Conservation (phyloP, 30 jellyfish, hydroid and myxozoan species). For the Aurelia coerulea region DNA sequence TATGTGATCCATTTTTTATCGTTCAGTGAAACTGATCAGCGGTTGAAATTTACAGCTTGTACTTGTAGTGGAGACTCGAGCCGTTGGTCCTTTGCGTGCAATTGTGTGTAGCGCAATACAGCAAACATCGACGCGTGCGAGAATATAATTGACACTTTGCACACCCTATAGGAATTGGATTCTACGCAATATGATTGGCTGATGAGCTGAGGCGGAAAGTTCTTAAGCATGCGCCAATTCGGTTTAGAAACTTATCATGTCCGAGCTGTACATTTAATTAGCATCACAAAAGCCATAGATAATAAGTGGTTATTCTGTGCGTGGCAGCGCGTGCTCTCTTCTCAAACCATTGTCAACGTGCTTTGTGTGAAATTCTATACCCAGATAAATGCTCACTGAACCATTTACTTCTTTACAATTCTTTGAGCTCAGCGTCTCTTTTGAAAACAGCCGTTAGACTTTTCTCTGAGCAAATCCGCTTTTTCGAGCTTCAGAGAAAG, state of each 20-base stretch:
- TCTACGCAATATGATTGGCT: slow-evolving; percentile 52
- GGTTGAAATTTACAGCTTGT: slow-evolving; percentile 4
- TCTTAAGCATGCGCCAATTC: slow-evolving; percentile 78
- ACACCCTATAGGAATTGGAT: slow-evolving; percentile 64
- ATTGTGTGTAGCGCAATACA: slow-evolving; percentile 61
- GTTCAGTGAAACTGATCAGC: slow-evolving; percentile 46
- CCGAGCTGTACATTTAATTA: slow-evolving; percentile 51
- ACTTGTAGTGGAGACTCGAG: neutral
- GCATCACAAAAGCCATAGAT: slow-evolving; percentile 43
- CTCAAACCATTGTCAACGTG: slow-evolving; percentile 23
- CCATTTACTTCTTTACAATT: slow-evolving; percentile 38
- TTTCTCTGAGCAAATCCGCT: slow-evolving; percentile 38
- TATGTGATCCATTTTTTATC: slow-evolving; percentile 41
- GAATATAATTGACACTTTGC: slow-evolving; percentile 66
- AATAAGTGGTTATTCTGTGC: slow-evolving; percentile 63
- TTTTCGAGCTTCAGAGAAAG: neutral
- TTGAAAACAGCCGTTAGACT: slow-evolving; percentile 66
- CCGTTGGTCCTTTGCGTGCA: slow-evolving; percentile 71
- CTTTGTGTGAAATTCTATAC: slow-evolving; percentile 72
- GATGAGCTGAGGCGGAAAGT: slow-evolving; percentile 62
- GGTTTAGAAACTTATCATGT: slow-evolving; percentile 50
- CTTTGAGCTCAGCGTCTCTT: slow-evolving; percentile 61
- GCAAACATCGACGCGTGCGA: slow-evolving; percentile 90
- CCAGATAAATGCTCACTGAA: slow-evolving; percentile 48
- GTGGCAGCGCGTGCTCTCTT: slow-evolving; percentile 77